Conservation (phyloP, 2,797 vertebrate species). For the Poeciliopsis paucimaculata region DNA sequence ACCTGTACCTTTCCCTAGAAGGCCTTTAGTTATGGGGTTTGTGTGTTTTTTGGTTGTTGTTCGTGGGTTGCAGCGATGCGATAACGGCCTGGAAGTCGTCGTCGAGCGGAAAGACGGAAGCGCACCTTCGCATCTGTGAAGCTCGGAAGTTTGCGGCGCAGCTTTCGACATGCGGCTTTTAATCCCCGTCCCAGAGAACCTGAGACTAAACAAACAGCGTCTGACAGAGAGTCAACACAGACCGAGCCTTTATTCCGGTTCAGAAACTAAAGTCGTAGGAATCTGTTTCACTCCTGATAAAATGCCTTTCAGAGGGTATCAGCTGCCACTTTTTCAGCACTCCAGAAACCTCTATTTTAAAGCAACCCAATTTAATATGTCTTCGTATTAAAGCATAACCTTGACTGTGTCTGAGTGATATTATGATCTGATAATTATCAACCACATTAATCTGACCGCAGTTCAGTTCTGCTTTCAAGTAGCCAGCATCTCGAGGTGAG, state of each 20-base stretch:
- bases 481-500: not conserved
- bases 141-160: slow-evolving; percentile 61
- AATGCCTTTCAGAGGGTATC: slow-evolving; percentile 56
- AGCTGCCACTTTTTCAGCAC: slow-evolving; percentile 39
- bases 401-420: not conserved
- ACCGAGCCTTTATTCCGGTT: slow-evolving; percentile 68
- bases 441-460: not conserved
- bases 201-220: slow-evolving; percentile 75
- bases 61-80: slow-evolving; percentile 44
- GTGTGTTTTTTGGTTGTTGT: slow-evolving; percentile 32
- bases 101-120: slow-evolving; percentile 68
- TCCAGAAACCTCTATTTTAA: not conserved
- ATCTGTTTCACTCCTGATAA: slow-evolving; percentile 81
- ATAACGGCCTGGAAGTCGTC: slow-evolving; percentile 63
- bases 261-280: slow-evolving; percentile 63
- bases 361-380: not conserved
- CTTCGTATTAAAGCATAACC: not conserved
- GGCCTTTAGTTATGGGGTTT: slow-evolving; percentile 51
- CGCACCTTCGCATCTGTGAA: slow-evolving; percentile 41
- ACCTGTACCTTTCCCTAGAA: slow-evolving; percentile 47
- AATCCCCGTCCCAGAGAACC: slow-evolving; percentile 71
- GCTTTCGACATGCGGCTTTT: slow-evolving; percentile 63
- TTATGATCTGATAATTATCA: not conserved
- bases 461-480: not conserved
- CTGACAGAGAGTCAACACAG: slow-evolving; percentile 72